Conservation (phyloP, 2,888 invertebrate species). For the Flexamia atlantica region DNA sequence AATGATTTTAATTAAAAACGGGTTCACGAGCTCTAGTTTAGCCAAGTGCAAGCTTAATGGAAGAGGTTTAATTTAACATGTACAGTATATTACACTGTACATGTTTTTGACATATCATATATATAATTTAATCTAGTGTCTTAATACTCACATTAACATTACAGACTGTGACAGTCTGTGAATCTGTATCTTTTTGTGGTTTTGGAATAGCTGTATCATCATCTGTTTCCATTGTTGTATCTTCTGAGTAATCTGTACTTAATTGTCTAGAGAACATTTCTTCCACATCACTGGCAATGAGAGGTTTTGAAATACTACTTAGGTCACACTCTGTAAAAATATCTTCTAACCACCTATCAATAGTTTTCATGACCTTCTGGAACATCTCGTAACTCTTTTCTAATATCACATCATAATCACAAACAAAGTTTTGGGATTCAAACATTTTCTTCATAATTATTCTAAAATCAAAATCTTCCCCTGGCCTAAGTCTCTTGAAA, state of each 20-base stretch:
- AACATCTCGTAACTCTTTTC: neutral
- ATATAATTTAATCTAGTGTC: no score
- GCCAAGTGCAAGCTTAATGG: no score
- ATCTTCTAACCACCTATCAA: neutral
- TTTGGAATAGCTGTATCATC: neutral
- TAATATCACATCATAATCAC: slow-evolving; percentile 3
- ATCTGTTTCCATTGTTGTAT: neutral
- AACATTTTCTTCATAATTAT: slow-evolving; percentile 1
- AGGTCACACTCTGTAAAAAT: neutral
- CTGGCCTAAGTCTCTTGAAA: neutral
- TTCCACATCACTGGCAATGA: neutral
- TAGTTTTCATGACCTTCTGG: neutral
- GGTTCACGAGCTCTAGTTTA: no score
- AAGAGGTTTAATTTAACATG: no score
- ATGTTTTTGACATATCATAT: no score
- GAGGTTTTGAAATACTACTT: neutral
- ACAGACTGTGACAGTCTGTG: neutral
- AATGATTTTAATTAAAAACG: no score
- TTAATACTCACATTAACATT: neutral
- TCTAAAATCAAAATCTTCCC: slow-evolving; percentile 1
- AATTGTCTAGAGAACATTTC: neutral
- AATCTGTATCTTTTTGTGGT: neutral
- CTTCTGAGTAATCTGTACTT: neutral
- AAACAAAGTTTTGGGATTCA: neutral
- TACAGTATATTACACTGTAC: no score